These are phyloP conservation scores for Paramacrobiotus metropolitanus DNA, from an alignment of 1,140 invertebrate species.

Conservation along the genomic window DNA sequence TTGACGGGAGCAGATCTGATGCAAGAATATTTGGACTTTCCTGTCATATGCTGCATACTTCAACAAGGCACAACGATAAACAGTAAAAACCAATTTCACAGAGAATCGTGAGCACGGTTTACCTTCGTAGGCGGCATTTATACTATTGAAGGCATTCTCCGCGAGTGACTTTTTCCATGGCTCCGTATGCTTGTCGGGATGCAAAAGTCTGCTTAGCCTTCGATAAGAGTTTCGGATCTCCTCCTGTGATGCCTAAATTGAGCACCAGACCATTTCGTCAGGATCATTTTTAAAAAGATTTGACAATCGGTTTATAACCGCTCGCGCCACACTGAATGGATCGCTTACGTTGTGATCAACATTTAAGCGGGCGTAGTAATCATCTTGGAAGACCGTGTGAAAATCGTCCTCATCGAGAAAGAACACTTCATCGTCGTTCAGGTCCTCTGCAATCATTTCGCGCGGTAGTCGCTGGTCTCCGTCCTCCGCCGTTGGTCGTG, in stretches of 20 bases:
- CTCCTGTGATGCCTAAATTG: conserved; percentile 48
- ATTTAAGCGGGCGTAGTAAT: not conserved
- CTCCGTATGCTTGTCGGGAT: conserved; percentile 78
- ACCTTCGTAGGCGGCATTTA: conserved; percentile 81
- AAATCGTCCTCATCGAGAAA: conserved; percentile 1
- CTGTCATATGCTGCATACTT: no score
- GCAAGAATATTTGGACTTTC: no score
- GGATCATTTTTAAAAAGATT: no score
- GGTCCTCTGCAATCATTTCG: not conserved
- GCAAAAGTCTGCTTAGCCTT: conserved; percentile 62
- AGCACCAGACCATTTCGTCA: no score
- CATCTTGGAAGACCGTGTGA: not conserved
- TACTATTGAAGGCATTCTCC: conserved; percentile 67
- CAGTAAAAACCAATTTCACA: no score
- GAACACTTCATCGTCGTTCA: not conserved
- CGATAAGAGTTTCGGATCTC: conserved; percentile 78
- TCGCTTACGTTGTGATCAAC: not conserved
- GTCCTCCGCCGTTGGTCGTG: no score
- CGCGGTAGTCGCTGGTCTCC: no score
- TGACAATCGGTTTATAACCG: no score
- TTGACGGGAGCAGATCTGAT: no score
- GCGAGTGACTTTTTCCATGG: conserved; percentile 52
- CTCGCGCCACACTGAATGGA: no score
- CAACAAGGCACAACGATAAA: no score
- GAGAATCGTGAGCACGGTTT: conserved; percentile 11